A percentile compares a stretch with the other conserved stretches of the same genome.
These are phyloP conservation scores for Callitettix versicolor DNA, from an alignment of 1,140 invertebrate genomes.

Conservation along the genomic window DNA sequence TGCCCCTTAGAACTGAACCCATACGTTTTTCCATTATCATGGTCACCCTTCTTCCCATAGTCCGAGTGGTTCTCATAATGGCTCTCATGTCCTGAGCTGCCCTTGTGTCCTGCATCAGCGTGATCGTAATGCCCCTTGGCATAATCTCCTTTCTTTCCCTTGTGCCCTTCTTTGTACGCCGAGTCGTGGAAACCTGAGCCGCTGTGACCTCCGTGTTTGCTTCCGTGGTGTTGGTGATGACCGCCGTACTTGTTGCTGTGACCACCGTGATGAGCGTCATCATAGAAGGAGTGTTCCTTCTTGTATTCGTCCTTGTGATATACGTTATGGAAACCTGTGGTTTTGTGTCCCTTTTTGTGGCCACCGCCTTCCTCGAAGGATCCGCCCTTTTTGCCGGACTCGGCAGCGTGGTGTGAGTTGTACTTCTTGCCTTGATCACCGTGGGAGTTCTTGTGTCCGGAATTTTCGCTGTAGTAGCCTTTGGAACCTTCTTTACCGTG, in stretches of 20 bases:
- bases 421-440: slow-evolving; percentile 34
- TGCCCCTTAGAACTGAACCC: not conserved
- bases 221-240: slow-evolving; percentile 36
- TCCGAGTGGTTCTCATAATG: slow-evolving; percentile 32
- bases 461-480: slow-evolving; percentile 21
- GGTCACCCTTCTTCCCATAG: slow-evolving; percentile 33
- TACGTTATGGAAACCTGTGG: slow-evolving; percentile 57
- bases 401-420: slow-evolving; percentile 37
- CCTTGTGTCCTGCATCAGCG: slow-evolving; percentile 35
- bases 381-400: slow-evolving; percentile 53
- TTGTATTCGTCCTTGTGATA: slow-evolving; percentile 64
- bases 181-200: slow-evolving; percentile 40
- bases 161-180: slow-evolving; percentile 33
- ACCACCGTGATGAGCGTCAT: slow-evolving; percentile 51
- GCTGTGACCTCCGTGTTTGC: slow-evolving; percentile 35
- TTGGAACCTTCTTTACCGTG: slow-evolving; percentile 23
- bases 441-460: slow-evolving; percentile 23
- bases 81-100: slow-evolving; percentile 31
- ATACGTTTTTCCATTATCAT: slow-evolving; percentile 7
- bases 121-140: slow-evolving; percentile 37
- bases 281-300: slow-evolving; percentile 61
- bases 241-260: slow-evolving; percentile 44
- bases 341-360: slow-evolving; percentile 55
- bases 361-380: slow-evolving; percentile 48
- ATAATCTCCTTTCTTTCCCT: slow-evolving; percentile 35